Conservation (phyloP, 2,888 invertebrate species). For the Polyommatus iphigenia region DNA sequence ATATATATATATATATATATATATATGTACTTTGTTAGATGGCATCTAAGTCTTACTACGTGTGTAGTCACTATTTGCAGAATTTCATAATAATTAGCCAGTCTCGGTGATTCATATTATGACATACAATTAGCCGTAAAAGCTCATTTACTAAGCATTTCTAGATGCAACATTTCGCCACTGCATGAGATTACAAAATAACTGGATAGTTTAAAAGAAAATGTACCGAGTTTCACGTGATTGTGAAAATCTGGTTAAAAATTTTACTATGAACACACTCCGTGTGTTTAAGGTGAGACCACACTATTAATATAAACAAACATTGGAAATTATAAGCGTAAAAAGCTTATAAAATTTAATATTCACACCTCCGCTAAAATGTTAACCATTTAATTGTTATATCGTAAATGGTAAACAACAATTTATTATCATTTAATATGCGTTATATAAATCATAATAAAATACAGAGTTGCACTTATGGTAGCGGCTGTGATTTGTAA, state of each 20-base stretch:
- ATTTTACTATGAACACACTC: no score
- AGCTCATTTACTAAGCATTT: background rate
- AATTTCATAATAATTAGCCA: background rate
- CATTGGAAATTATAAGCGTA: background rate
- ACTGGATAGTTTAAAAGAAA: background rate
- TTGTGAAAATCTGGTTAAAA: background rate
- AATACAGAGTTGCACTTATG: constrained; percentile 4
- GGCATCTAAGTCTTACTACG: background rate
- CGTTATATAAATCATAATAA: background rate
- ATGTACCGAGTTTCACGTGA: background rate
- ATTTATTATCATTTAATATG: background rate
- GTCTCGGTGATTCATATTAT: background rate
- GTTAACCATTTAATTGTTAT: background rate
- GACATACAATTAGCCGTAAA: background rate
- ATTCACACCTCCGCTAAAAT: background rate
- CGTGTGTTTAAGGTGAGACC: background rate
- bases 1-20: no score
- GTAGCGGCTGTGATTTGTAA: background rate
- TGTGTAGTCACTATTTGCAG: background rate
- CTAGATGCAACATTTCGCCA: background rate
- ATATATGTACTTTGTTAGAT: no score
- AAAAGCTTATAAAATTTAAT: background rate
- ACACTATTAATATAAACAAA: background rate
- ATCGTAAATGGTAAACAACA: background rate
- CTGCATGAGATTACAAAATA: constrained; percentile 3